A percentile compares a stretch with the other conserved stretches of the same genome.
phyloP scores from a whole-genome alignment of 2,113 vertebrate genomes.

The Rhegmatorhina hoffmannsi region DNA sequence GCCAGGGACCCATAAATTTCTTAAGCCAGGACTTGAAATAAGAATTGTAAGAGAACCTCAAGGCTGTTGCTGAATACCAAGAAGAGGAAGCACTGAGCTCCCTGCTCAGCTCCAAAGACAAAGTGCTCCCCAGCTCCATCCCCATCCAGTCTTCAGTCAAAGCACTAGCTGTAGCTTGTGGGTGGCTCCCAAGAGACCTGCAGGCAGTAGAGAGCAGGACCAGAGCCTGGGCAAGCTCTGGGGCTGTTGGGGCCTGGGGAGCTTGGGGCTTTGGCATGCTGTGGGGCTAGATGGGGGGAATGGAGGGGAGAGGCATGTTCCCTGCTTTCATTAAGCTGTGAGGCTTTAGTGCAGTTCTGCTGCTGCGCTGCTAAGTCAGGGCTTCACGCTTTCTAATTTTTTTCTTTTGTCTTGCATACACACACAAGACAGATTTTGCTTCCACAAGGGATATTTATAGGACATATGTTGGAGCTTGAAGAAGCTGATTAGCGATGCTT shows the following conservation, averaged over 20 bases:
- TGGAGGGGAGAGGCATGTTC: background rate
- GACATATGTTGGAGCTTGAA: constrained; percentile 52
- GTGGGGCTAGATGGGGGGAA: background rate
- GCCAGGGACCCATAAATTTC: background rate
- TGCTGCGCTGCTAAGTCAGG: constrained; percentile 45
- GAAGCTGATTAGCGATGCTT: constrained; percentile 41
- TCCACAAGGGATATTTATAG: constrained; percentile 63
- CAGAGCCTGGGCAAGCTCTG: background rate
- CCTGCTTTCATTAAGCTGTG: background rate
- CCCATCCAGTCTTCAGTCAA: background rate
- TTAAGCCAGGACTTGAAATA: background rate
- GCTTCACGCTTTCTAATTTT: constrained; percentile 49
- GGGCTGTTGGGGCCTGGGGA: fast-evolving
- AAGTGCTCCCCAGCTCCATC: background rate
- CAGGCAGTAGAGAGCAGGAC: fast-evolving
- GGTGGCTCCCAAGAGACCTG: background rate
- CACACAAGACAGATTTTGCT: constrained; percentile 52
- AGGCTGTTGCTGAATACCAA: background rate
- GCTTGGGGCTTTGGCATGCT: fast-evolving
- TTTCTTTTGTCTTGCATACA: constrained; percentile 54
- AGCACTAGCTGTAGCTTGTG: fast-evolving
- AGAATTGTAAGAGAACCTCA: background rate
- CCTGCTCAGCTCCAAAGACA: background rate
- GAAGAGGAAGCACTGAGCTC: background rate
- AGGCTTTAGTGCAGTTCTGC: background rate